These are phyloP conservation scores for Peromyscus maniculatus DNA, from an alignment of 2,113 vertebrate species.

Conservation along the genomic window DNA sequence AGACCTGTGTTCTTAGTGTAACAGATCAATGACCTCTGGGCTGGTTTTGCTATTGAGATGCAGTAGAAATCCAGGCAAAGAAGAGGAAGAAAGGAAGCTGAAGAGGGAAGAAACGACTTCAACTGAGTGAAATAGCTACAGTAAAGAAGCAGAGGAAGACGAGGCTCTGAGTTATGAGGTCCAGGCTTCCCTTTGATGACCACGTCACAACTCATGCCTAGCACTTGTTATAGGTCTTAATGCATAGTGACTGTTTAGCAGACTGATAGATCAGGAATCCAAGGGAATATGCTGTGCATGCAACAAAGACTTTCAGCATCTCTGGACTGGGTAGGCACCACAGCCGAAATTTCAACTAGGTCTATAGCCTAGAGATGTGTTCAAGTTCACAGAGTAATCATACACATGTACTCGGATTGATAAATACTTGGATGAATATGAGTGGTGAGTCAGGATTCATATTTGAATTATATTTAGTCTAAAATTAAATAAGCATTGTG, in stretches of 20 bases:
- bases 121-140: neutral
- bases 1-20: neutral
- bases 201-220: neutral
- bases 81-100: neutral
- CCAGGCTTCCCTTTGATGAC: neutral
- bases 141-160: neutral
- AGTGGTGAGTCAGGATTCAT: constrained; percentile 59
- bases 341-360: constrained; percentile 64
- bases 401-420: constrained; percentile 6
- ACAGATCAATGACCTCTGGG: neutral
- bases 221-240: neutral
- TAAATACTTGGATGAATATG: constrained; percentile 46
- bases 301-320: neutral
- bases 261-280: neutral
- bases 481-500: neutral
- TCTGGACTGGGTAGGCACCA: constrained; percentile 36
- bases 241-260: neutral
- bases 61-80: neutral
- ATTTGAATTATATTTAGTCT: constrained; percentile 71
- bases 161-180: neutral
- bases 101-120: neutral
- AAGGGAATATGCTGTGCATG: neutral
- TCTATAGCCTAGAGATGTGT: constrained; percentile 41
- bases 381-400: constrained; percentile 70
- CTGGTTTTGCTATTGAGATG: neutral